Conservation (phyloP, 2,113 vertebrate genomes). For the Cervus canadensis region DNA sequence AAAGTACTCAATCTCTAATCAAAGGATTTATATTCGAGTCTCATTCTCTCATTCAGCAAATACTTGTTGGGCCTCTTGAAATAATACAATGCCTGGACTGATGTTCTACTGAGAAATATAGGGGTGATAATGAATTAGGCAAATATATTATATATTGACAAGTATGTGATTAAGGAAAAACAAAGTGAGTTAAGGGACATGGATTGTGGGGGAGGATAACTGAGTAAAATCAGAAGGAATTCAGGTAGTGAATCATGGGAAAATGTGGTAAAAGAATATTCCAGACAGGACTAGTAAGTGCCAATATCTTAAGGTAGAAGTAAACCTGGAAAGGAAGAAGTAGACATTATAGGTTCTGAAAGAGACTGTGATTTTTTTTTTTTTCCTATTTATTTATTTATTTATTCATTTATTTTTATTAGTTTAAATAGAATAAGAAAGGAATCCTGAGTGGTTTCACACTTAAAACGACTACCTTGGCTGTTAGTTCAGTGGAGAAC, state of each 20-base stretch:
- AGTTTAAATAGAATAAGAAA: not conserved
- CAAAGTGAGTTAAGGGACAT: not conserved
- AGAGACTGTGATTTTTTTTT: not conserved
- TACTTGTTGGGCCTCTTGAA: not conserved
- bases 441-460: not conserved
- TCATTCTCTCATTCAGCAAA: not conserved
- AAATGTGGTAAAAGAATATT: not conserved
- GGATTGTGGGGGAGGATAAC: not conserved
- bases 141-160: not conserved
- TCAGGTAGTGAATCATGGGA: not conserved
- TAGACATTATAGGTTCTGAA: not conserved
- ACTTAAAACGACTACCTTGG: not conserved
- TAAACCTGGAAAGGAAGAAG: not conserved
- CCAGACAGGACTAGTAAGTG: not conserved
- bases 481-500: not conserved
- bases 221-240: not conserved
- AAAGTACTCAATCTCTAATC: not conserved
- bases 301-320: not conserved
- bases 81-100: not conserved
- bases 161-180: not conserved
- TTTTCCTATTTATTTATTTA: no score
- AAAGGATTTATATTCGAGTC: not conserved
- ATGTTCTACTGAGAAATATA: not conserved
- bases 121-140: not conserved
- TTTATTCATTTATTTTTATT: no score